Evolutionary conservation across 2,113 vertebrate genomes (phyloP), one percentile per base, ranked within the genome.

Genomic region (Takifugu flavidus): DNA sequence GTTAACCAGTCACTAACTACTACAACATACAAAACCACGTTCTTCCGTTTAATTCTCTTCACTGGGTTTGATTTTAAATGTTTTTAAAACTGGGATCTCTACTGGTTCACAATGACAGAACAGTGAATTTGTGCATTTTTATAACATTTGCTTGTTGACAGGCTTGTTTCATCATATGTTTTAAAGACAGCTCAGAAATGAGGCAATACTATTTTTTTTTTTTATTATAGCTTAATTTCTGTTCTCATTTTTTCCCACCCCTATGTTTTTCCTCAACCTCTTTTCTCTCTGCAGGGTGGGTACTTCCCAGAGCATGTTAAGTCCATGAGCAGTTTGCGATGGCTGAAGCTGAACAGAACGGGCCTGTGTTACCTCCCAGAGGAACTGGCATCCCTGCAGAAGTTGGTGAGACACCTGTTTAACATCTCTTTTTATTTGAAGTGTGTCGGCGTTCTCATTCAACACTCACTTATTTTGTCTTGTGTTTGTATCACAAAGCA

Each of bases 291-390:
- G 20, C 10, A 98, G 96, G 96, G 97, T 0, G 96, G 96, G 1
- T 98, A 96, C 80, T 99, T 99, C 79, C 96, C 97, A 0, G 96
- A 99, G 78, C 94, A 97, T 2, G 93, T 99, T 61, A 96, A 94
- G 86, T 93, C 92, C 1, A 99, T 99, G 97, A 95, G 92, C 76
- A 98, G 97, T 68, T 88, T 99, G 69, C 91, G 97, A 83, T 99
- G 97, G 97, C 92, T 99, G 87, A 99, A 99, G 65, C 90, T 98
- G 65, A 99, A 98, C 91, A 91, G 83, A 73, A 98, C 96, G 0
- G 96, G 96, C 26, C 93, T 99, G 66, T 99, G 97, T 75, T 98
- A 98, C 88, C 93, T 98, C 69, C 97, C 97, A 0, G 96, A 99
- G 88, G 97, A 99, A 82, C 89, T 99, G 26, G 91, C 93, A 0